Conservation (phyloP, 2,113 vertebrate species). For the Halichoerus grypus region DNA sequence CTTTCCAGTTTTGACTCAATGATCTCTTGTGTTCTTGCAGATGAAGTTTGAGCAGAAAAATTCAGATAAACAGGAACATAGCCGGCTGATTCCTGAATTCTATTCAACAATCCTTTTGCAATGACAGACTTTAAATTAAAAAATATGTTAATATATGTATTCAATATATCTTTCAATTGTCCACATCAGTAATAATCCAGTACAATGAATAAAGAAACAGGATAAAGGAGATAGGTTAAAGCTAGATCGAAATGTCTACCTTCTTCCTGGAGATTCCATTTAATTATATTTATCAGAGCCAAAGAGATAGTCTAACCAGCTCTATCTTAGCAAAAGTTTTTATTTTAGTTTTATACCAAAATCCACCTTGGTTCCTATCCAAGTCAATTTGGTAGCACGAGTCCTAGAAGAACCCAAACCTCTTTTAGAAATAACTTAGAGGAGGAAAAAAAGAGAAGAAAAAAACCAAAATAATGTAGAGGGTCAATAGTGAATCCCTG, state of each 20-base stretch:
- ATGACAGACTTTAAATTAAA: slow-evolving; percentile 88
- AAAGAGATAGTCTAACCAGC: not conserved
- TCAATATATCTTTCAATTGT: not conserved
- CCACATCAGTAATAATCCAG: not conserved
- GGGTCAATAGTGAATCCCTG: not conserved
- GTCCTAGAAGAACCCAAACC: not conserved
- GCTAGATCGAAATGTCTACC: not conserved
- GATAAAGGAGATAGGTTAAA: not conserved
- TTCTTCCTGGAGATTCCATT: not conserved
- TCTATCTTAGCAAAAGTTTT: slow-evolving; percentile 7
- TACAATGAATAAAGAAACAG: slow-evolving; percentile 1
- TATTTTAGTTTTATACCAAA: slow-evolving; percentile 8
- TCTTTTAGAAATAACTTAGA: slow-evolving; percentile 18
- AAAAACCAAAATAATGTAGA: not conserved
- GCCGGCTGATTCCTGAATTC: slow-evolving; percentile 89
- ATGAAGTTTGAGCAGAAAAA: slow-evolving; percentile 93
- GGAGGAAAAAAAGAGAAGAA: not conserved
- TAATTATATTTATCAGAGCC: slow-evolving; percentile 29
- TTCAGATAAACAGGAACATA: slow-evolving; percentile 92
- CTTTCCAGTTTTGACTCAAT: slow-evolving; percentile 94
- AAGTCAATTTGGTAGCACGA: not conserved
- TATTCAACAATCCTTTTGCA: slow-evolving; percentile 90
- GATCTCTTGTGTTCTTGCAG: slow-evolving; percentile 91
- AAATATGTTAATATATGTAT: slow-evolving; percentile 35
- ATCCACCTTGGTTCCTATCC: not conserved